phyloP scores from a whole-genome alignment of 2,888 invertebrate genomes.

The Platerodrilus igneus region DNA sequence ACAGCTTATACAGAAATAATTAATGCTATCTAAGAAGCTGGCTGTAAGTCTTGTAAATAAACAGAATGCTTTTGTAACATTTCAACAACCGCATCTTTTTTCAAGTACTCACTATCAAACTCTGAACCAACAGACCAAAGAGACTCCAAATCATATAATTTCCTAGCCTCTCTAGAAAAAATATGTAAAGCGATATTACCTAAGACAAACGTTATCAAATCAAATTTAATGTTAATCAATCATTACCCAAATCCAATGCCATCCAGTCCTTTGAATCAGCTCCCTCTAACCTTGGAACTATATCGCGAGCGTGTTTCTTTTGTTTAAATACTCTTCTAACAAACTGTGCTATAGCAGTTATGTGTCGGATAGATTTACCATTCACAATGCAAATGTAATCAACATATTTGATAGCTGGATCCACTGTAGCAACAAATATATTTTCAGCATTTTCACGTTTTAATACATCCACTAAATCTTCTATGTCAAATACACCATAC shows the following conservation, averaged over 20 bases:
- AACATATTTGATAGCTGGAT: conserved; percentile 71
- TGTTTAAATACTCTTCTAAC: conserved; percentile 72
- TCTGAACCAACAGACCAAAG: conserved; percentile 84
- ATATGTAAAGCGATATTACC: conserved; percentile 91
- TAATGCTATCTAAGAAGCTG: conserved; percentile 48
- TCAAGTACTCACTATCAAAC: conserved; percentile 67
- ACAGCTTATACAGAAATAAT: too few species aligned
- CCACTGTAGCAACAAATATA: conserved; percentile 75
- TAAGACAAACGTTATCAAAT: conserved; percentile 44
- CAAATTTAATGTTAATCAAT: background rate
- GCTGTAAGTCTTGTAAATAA: conserved; percentile 60
- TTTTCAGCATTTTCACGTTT: conserved; percentile 72
- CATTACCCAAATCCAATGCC: conserved; percentile 80
- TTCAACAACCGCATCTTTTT: conserved; percentile 57
- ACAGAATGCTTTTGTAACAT: conserved; percentile 64
- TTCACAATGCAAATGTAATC: conserved; percentile 80
- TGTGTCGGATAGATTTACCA: conserved; percentile 69
- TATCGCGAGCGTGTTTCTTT: conserved; percentile 59
- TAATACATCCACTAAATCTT: conserved; percentile 75
- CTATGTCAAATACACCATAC: conserved; percentile 82
- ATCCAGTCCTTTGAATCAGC: conserved; percentile 75
- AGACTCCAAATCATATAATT: conserved; percentile 80
- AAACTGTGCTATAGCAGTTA: conserved; percentile 69
- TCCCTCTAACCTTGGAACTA: conserved; percentile 74
- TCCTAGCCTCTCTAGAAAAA: conserved; percentile 66